phyloP scores from a whole-genome alignment of 2,113 vertebrate genomes.

The Onychorhynchus coronatus region DNA sequence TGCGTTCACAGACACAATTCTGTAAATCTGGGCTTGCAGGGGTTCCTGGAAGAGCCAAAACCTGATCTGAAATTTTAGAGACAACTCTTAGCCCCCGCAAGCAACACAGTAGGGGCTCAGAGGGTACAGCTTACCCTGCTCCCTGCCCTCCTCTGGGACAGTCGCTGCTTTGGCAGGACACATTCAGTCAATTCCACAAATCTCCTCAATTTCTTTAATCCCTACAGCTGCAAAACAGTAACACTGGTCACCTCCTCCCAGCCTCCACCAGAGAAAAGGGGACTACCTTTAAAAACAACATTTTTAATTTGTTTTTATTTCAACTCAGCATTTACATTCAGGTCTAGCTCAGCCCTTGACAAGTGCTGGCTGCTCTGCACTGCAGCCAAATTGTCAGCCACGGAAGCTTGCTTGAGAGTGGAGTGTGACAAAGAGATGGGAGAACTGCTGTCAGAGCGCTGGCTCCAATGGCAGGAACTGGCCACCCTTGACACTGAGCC shows the following conservation, averaged over 20 bases:
- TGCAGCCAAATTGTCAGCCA: not conserved
- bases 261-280: not conserved
- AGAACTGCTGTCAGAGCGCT: not conserved
- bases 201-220: not conserved
- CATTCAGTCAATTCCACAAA: not conserved
- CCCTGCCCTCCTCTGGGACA: not conserved
- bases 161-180: not conserved
- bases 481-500: accelerated
- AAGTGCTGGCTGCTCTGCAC: not conserved
- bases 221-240: not conserved
- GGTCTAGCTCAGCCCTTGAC: not conserved
- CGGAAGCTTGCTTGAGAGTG: not conserved
- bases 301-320: not conserved
- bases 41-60: not conserved
- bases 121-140: not conserved
- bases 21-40: not conserved
- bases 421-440: not conserved
- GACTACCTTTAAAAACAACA: not conserved
- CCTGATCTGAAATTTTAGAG: not conserved
- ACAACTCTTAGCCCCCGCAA: not conserved
- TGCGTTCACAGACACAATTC: not conserved
- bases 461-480: not conserved
- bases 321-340: not conserved
- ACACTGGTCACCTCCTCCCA: not conserved
- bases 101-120: accelerated